A percentile compares a stretch with the other conserved stretches of the same genome.
phyloP scores from a whole-genome alignment of 2,113 vertebrate genomes.

The Elanoides forficatus region DNA sequence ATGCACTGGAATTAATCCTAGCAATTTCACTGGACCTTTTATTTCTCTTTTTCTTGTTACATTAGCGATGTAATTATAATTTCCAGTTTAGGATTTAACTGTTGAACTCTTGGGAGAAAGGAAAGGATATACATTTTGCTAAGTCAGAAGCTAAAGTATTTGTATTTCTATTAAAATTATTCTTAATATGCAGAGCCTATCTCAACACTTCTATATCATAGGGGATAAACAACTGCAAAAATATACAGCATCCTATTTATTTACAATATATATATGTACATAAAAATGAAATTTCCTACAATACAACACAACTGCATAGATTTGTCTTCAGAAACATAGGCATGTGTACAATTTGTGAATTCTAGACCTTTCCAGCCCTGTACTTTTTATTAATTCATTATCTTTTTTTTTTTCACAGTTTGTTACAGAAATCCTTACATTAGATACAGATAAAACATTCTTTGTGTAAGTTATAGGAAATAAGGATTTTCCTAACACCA shows the following conservation, averaged over 20 bases:
- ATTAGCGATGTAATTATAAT: constrained; percentile 15
- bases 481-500: constrained; percentile 22
- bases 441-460: constrained; percentile 61
- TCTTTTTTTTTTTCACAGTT: constrained; percentile 52
- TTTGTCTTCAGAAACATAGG: constrained; percentile 68
- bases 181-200: constrained; percentile 63
- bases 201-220: constrained; percentile 64
- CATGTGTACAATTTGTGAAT: constrained; percentile 41
- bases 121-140: constrained; percentile 45
- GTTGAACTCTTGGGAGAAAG: constrained; percentile 18
- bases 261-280: constrained; percentile 78
- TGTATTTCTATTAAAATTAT: constrained; percentile 50
- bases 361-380: constrained; percentile 37
- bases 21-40: not conserved
- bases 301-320: constrained; percentile 77
- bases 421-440: constrained; percentile 57
- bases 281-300: constrained; percentile 70
- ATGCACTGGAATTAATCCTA: not conserved
- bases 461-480: constrained; percentile 32
- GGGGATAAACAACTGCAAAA: constrained; percentile 78
- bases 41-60: not conserved
- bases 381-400: constrained; percentile 43
- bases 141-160: constrained; percentile 56
- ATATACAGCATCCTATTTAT: constrained; percentile 84
- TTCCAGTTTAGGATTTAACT: constrained; percentile 1